Evolutionary conservation across 2,888 invertebrate genomes (phyloP), one percentile per base, ranked within the genome.

Genomic region (Micoletzkya japonica): DNA sequence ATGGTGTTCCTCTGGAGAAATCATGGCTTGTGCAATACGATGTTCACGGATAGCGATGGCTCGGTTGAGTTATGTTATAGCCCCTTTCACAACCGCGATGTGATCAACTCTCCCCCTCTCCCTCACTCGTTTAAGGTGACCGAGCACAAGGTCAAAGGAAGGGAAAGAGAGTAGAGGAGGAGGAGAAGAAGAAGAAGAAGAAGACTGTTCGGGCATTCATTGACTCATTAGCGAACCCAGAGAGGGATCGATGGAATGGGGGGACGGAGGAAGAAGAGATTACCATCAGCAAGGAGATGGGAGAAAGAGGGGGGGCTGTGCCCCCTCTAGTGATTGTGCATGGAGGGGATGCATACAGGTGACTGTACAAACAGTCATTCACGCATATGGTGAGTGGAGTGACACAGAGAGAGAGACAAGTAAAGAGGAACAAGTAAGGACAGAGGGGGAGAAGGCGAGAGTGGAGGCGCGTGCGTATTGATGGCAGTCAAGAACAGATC

Each of bases 291-390:
- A n/a, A n/a, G n/a, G n/a, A n/a, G n/a, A n/a, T n/a, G n/a, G n/a
- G n/a, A n/a, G n/a, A n/a, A n/a, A n/a, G n/a, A n/a, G n/a, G n/a
- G n/a, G n/a, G n/a, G n/a, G n/a, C n/a, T n/a, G n/a, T n/a, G n/a
- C n/a, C n/a, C n/a, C n/a, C n/a, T n/a, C n/a, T n/a, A n/a, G n/a
- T 44, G n/a, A 17, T 14, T 1, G 34, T 6, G 20, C 30, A 32
- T 32, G 20, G 63, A 63, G 63, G 50, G 50, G 49, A 50, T 26
- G 63, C 63, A 63, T 44, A 63, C 49, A 50, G 50, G 0, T 50
- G 63, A 63, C n/a, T 24, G 52, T 6, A 24, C 6, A 24, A 0
- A 32, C 28, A 50, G 63, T 36, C 36, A 63, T 49, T 44, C 44
- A 44, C 20, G 44, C 10, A 44, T 44, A 44, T 20, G 17, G 17